phyloP scores from a whole-genome alignment of 1,140 invertebrate genomes.

The Chelonus insularis region DNA sequence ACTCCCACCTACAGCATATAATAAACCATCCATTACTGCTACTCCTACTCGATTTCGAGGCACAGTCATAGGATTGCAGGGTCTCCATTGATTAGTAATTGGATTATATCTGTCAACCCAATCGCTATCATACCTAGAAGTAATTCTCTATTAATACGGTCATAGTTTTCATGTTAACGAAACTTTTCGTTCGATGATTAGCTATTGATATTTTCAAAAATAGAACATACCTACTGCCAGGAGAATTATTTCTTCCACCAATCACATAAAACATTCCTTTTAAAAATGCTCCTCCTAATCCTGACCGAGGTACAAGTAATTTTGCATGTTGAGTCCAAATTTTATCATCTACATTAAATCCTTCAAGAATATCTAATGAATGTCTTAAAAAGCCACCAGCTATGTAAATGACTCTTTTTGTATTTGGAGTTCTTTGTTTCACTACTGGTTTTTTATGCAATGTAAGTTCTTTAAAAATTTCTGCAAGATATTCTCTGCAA shows the following conservation, averaged over 20 bases:
- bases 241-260: constrained; percentile 86
- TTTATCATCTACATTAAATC: constrained; percentile 83
- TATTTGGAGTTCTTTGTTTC: constrained; percentile 82
- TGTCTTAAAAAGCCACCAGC: constrained; percentile 86
- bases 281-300: constrained; percentile 83
- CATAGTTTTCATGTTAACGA: too few relatives aligned
- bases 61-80: constrained; percentile 81
- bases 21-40: constrained; percentile 86
- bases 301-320: constrained; percentile 81
- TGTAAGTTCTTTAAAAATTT: constrained; percentile 87
- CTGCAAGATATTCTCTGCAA: constrained; percentile 85
- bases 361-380: constrained; percentile 84
- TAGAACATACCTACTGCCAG: constrained; percentile 71
- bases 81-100: constrained; percentile 73
- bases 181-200: too few relatives aligned
- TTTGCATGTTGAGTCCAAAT: constrained; percentile 79
- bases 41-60: constrained; percentile 86
- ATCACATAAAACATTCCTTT: constrained; percentile 88
- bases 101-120: constrained; percentile 73
- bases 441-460: constrained; percentile 79
- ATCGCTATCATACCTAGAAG: constrained; percentile 53
- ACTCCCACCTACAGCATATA: constrained; percentile 90
- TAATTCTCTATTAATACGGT: too few relatives aligned
- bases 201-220: too few relatives aligned
- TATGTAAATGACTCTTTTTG: constrained; percentile 84